phyloP scores from a whole-genome alignment of 1,140 invertebrate genomes.

The Zaprionus capensis region DNA sequence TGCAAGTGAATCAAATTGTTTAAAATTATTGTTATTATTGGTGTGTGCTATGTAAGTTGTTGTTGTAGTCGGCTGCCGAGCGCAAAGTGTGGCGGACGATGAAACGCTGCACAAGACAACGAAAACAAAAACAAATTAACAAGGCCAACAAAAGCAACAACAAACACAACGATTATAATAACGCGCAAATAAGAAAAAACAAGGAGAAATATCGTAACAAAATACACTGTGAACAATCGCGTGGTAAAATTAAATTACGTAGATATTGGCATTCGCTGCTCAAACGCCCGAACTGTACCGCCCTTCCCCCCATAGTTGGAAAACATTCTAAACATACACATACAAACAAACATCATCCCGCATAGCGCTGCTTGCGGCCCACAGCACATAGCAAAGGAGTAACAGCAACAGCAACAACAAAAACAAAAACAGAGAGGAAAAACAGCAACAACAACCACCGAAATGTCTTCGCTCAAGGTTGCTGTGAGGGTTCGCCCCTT shows the following conservation, averaged over 20 bases:
- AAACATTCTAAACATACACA: slow-evolving; percentile 9
- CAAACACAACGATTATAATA: slow-evolving; percentile 36
- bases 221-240: slow-evolving; percentile 30
- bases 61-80: slow-evolving; percentile 40
- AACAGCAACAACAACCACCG: slow-evolving; percentile 46
- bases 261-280: slow-evolving; percentile 14
- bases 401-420: slow-evolving; percentile 41
- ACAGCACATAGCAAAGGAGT: slow-evolving; percentile 53
- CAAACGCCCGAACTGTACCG: slow-evolving; percentile 23
- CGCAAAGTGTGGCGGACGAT: slow-evolving; percentile 49
- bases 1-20: slow-evolving; percentile 70
- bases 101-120: slow-evolving; percentile 62
- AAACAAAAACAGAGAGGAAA: slow-evolving; percentile 8
- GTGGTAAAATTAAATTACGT: slow-evolving; percentile 31
- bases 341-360: background rate
- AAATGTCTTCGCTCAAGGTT: slow-evolving; percentile 89
- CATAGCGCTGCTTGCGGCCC: slow-evolving; percentile 16
- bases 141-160: slow-evolving; percentile 50
- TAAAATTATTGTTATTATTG: slow-evolving; percentile 52
- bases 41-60: slow-evolving; percentile 57
- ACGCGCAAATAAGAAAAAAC: slow-evolving; percentile 36
- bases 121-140: slow-evolving; percentile 74
- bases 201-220: slow-evolving; percentile 43
- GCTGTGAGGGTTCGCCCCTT: slow-evolving; percentile 88
- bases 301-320: background rate